These are phyloP conservation scores for Megalops atlanticus DNA, from an alignment of 2,113 vertebrate genomes.

Conservation along the genomic window DNA sequence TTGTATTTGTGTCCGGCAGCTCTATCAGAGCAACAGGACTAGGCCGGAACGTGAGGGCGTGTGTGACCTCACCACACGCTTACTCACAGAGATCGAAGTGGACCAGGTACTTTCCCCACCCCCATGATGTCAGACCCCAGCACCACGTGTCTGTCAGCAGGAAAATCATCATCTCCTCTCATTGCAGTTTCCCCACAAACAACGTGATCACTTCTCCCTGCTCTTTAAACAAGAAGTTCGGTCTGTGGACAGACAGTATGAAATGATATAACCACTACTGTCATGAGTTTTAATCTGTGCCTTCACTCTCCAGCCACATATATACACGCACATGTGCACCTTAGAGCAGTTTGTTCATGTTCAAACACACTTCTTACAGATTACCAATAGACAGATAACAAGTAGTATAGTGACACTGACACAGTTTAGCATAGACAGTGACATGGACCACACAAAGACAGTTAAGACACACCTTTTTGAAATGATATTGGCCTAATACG, in stretches of 20 bases:
- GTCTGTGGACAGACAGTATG: constrained; percentile 42
- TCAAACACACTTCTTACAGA: constrained; percentile 1
- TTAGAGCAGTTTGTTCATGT: background rate
- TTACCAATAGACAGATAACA: background rate
- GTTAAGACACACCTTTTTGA: background rate
- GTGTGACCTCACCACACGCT: constrained; percentile 70
- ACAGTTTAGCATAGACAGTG: background rate
- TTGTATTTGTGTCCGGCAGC: constrained; percentile 72
- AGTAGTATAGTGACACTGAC: too few species aligned
- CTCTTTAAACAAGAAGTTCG: constrained; percentile 62
- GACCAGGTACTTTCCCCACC: constrained; percentile 78
- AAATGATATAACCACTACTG: constrained; percentile 51
- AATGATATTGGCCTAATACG: too few species aligned
- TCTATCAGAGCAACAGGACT: constrained; percentile 82
- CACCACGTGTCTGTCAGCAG: constrained; percentile 62
- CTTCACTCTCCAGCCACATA: background rate
- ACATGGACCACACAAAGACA: background rate
- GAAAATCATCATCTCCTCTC: constrained; percentile 59
- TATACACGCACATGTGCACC: constrained; percentile 14
- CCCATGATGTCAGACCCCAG: constrained; percentile 30
- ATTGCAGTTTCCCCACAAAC: constrained; percentile 29
- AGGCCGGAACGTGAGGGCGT: constrained; percentile 66
- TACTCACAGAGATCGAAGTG: constrained; percentile 85
- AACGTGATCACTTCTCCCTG: constrained; percentile 37
- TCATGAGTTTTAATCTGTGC: background rate